phyloP scores from a whole-genome alignment of 2,888 invertebrate genomes.

The Drosophila leonis region DNA sequence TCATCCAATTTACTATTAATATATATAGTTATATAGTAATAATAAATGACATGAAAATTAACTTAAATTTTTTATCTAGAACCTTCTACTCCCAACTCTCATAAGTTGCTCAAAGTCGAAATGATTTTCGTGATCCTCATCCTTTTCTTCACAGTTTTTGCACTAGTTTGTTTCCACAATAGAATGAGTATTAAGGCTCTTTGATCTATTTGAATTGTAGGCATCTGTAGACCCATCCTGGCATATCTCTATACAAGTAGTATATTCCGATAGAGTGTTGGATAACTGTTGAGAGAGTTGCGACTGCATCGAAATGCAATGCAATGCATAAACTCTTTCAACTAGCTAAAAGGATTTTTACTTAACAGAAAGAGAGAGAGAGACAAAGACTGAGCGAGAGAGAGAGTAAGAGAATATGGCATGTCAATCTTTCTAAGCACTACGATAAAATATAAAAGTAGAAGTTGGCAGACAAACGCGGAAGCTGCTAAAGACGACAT shows the following conservation, averaged over 20 bases:
- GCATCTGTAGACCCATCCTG: too few species aligned
- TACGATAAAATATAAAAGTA: conserved; percentile 82
- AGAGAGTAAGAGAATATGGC: conserved; percentile 20
- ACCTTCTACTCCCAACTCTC: too few species aligned
- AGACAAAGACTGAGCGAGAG: neutral
- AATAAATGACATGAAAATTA: too few species aligned
- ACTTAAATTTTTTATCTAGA: too few species aligned
- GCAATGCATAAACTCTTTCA: neutral
- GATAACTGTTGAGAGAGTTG: neutral
- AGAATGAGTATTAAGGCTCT: too few species aligned
- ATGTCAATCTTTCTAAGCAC: conserved; percentile 85
- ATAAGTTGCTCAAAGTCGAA: too few species aligned
- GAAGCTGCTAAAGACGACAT: conserved; percentile 37
- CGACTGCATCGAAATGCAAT: neutral
- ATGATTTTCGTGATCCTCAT: too few species aligned
- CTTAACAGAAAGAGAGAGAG: neutral
- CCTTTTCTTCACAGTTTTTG: too few species aligned
- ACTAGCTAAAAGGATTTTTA: neutral
- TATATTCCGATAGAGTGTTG: neutral
- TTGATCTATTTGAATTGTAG: too few species aligned
- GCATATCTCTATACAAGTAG: neutral
- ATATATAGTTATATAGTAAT: too few species aligned
- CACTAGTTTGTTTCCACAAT: too few species aligned
- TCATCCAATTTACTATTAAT: too few species aligned
- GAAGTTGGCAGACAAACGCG: conserved; percentile 34